phyloP scores from a whole-genome alignment of 2,113 vertebrate species.

The Phyllostomus discolor region DNA sequence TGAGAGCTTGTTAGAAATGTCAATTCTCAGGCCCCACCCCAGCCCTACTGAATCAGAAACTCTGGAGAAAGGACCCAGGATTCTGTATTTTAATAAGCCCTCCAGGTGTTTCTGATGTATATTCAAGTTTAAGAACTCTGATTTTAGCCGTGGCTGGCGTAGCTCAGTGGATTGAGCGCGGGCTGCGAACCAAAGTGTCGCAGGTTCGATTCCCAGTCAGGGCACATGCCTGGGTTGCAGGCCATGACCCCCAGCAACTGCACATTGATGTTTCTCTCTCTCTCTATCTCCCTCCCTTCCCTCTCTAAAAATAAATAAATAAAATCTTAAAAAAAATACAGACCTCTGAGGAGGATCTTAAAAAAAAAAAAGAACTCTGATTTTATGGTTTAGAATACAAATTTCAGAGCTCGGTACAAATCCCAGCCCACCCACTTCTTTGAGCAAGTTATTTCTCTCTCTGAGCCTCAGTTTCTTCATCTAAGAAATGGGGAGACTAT shows the following conservation, averaged over 20 bases:
- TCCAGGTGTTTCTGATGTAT: not conserved
- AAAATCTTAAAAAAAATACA: no score
- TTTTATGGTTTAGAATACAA: not conserved
- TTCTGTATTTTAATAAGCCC: not conserved
- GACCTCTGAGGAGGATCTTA: no score
- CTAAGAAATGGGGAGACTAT: not conserved
- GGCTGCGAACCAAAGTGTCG: no score
- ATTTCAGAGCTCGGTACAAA: not conserved
- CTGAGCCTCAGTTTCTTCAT: slow-evolving; percentile 10
- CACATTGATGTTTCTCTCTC: no score
- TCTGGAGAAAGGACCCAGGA: not conserved
- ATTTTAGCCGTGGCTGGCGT: not conserved
- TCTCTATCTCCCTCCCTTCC: no score
- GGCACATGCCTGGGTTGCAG: no score
- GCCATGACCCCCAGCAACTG: no score
- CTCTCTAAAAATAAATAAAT: no score
- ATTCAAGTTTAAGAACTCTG: not conserved
- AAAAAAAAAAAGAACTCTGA: not conserved
- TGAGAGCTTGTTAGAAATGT: not conserved
- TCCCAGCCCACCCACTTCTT: not conserved
- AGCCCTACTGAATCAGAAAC: not conserved
- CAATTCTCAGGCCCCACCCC: not conserved
- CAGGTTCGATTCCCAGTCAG: no score
- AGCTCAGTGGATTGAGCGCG: no score
- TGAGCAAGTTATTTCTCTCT: not conserved